Base-by-base conservation (phyloP, 2,113 vertebrate genomes). In the Vulpes vulpes region DNA sequence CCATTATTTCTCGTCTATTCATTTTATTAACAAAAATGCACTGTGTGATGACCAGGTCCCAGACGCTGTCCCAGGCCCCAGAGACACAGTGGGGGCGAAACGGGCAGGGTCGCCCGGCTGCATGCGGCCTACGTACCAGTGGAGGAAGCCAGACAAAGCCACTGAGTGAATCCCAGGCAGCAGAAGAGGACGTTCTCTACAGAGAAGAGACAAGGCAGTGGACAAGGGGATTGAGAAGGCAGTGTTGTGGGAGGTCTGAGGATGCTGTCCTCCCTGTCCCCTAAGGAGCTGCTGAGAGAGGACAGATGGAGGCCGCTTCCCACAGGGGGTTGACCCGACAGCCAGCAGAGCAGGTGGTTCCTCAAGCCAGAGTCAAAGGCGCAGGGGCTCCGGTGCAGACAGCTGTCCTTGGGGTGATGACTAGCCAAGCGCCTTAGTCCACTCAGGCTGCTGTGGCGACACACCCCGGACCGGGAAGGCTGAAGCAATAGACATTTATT, bases 151-250 rank as follows among this genome's bases (percentile, higher is more conserved):
- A 20, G 30, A n/a, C 67, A n/a, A 62, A 80, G 10, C 51, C 19
- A 43, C 38, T 2, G n/a, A 73, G 55, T 7, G 22, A 38, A 12
- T 64, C 59, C 8, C 11, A 83, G n/a, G 25, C 38, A 7, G 11
- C 16, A 14, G 12, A 10, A 67, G 64, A 73, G 3, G 6, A 38
- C 15, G 30, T 9, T 23, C 17, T 0, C 32, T 12, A 2, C 0
- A 10, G 59, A 25, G 35, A 92, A 60, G 30, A 27, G 2, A 4
- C 8, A n/a, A 2, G 10, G 3, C 8, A 62, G 22, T 4, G 5
- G 10, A 15, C 15, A 19, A 51, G 15, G 3, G 55, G 38, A 30
- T 8, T 19, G 19, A 43, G 62, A 71, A 25, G 32, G 4, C 12
- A 3, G 22, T 4, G 10, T 7, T 6, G 79, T 20, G 59, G 9